A percentile compares a stretch with the other conserved stretches of the same genome.
Conservation (phyloP, 2,888 invertebrate genomes). For the Ochlodes sylvanus region DNA sequence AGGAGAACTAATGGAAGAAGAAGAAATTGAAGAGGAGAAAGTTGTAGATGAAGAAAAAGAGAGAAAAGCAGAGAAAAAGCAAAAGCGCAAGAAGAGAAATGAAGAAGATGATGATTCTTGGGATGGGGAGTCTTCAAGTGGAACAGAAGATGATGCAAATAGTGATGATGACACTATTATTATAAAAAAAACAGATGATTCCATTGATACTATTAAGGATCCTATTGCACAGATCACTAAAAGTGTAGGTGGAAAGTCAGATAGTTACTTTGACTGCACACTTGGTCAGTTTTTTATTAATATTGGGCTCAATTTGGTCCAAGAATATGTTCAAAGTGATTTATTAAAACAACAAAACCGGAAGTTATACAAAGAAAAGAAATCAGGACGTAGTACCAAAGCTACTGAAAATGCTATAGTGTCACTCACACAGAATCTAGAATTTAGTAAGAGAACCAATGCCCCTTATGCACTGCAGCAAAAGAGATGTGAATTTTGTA, state of each 20-base stretch:
- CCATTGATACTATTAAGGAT: constrained; percentile 80
- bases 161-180: constrained; percentile 80
- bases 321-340: constrained; percentile 97
- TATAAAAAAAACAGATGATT: constrained; percentile 84
- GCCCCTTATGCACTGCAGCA: constrained; percentile 91
- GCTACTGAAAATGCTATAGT: constrained; percentile 93
- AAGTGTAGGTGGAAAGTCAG: constrained; percentile 80
- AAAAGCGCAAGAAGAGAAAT: constrained; percentile 62
- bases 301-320: constrained; percentile 96
- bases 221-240: constrained; percentile 71
- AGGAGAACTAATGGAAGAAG: constrained; percentile 59
- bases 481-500: constrained; percentile 95
- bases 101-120: constrained; percentile 86
- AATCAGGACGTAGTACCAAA: constrained; percentile 86
- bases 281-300: constrained; percentile 96
- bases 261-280: constrained; percentile 94
- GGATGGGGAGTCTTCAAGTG: constrained; percentile 84
- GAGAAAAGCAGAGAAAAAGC: constrained; percentile 67
- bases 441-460: constrained; percentile 95
- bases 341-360: constrained; percentile 94
- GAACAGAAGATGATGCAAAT: constrained; percentile 79
- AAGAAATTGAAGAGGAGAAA: constrained; percentile 49
- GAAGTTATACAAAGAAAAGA: constrained; percentile 90
- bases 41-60: constrained; percentile 58
- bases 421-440: constrained; percentile 94